phyloP scores from a whole-genome alignment of 2,888 invertebrate genomes.

The Chloroclysta siterata region DNA sequence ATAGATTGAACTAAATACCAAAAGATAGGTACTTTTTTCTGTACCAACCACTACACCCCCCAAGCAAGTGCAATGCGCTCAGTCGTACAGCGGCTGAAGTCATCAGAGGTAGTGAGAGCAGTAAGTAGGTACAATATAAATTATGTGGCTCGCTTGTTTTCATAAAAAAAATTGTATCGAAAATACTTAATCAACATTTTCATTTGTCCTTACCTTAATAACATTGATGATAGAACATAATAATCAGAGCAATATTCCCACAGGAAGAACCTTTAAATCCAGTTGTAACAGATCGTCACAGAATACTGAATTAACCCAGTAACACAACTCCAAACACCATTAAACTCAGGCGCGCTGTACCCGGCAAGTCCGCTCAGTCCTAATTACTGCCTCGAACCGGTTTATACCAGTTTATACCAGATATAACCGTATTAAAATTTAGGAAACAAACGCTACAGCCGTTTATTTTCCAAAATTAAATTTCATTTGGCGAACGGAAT shows the following conservation, averaged over 20 bases:
- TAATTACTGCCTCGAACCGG: conserved; percentile 27
- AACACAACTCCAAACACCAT: conserved; percentile 35
- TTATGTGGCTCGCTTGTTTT: too few species aligned
- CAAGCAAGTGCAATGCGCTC: too few species aligned
- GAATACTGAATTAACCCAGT: conserved; percentile 30
- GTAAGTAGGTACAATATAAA: too few species aligned
- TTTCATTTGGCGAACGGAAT: conserved; percentile 26
- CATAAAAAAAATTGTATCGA: too few species aligned
- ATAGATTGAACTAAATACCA: too few species aligned
- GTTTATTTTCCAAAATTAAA: conserved; percentile 38
- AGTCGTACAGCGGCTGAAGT: too few species aligned
- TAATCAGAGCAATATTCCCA: conserved; percentile 3
- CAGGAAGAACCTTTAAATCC: conserved; percentile 5
- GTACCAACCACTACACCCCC: too few species aligned
- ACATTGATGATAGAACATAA: background rate
- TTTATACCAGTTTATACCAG: conserved; percentile 24
- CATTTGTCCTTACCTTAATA: background rate
- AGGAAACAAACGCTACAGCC: conserved; percentile 35
- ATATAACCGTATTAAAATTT: conserved; percentile 40
- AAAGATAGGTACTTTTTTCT: too few species aligned
- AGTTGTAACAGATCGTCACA: conserved; percentile 20
- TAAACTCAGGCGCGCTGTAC: conserved; percentile 27
- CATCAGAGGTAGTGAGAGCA: too few species aligned
- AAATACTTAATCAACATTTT: background rate
- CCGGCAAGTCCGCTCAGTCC: conserved; percentile 14